These are phyloP conservation scores for Xestia xanthographa DNA, from an alignment of 2,888 invertebrate genomes.

Conservation along the genomic window DNA sequence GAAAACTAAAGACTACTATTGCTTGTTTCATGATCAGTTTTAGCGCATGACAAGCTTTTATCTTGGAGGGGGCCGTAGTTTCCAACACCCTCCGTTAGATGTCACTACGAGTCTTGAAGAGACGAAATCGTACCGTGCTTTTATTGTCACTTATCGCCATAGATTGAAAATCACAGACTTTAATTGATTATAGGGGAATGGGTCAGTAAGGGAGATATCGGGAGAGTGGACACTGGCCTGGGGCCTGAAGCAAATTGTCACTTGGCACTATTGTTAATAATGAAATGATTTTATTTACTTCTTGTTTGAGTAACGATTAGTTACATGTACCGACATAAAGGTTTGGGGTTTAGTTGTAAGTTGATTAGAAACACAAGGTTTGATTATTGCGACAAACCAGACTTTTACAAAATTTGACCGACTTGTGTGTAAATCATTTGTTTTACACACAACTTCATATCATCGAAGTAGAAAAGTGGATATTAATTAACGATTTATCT, in stretches of 20 bases:
- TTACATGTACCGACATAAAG: not conserved
- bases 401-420: too few species aligned
- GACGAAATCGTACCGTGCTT: conserved; percentile 20
- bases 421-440: too few species aligned
- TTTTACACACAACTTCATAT: too few species aligned
- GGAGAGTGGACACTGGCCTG: conserved; percentile 4
- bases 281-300: not conserved
- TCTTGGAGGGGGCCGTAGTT: conserved; percentile 46
- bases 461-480: too few species aligned
- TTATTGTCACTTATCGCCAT: conserved; percentile 28
- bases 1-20: conserved; percentile 25
- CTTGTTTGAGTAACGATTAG: not conserved
- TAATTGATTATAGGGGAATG: conserved; percentile 42
- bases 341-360: not conserved
- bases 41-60: conserved; percentile 79
- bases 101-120: conserved; percentile 66
- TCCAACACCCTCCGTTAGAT: conserved; percentile 68
- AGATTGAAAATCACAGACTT: conserved; percentile 42
- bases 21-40: conserved; percentile 27
- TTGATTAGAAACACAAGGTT: not conserved
- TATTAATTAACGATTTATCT: too few species aligned
- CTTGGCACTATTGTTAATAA: conserved; percentile 8
- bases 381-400: not conserved
- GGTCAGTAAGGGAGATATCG: conserved; percentile 4
- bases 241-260: not conserved